phyloP scores from a whole-genome alignment of 2,797 vertebrate genomes.

The Odontamblyopus lacepedii region DNA sequence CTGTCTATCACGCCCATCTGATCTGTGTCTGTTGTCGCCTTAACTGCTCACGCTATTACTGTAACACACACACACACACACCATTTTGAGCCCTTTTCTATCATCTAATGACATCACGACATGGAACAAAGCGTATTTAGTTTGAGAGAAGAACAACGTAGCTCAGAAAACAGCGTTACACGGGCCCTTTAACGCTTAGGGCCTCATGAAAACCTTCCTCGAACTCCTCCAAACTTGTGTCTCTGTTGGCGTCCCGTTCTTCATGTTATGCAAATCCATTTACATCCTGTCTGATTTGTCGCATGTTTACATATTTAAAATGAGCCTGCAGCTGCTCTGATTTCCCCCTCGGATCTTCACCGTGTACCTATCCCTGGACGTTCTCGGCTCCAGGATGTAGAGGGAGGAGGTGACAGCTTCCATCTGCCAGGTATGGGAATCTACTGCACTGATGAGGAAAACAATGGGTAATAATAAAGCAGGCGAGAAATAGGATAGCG shows the following conservation, averaged over 20 bases:
- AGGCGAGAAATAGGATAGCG: conserved; percentile 49
- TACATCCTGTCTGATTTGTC: neutral
- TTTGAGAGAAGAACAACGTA: too few relatives aligned
- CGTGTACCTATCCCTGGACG: neutral
- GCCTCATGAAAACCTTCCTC: neutral
- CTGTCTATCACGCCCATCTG: neutral
- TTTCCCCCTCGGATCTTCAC: conserved; percentile 3
- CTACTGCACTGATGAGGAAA: conserved; percentile 30
- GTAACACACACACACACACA: too few relatives aligned
- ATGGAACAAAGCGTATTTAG: too few relatives aligned
- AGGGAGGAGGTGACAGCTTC: conserved; percentile 23
- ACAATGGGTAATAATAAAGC: conserved; percentile 40
- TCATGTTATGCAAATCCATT: neutral
- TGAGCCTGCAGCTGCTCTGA: conserved; percentile 7
- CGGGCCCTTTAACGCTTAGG: neutral
- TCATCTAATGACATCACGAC: too few relatives aligned
- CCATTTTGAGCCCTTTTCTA: too few relatives aligned
- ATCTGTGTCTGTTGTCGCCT: too few relatives aligned
- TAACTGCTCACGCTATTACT: too few relatives aligned
- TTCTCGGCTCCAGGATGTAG: conserved; percentile 14
- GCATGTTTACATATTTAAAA: conserved; percentile 8
- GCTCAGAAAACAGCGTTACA: too few relatives aligned
- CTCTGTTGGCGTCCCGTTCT: neutral
- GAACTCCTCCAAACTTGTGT: neutral
- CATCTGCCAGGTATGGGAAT: conserved; percentile 18